Evolutionary conservation across 2,113 vertebrate genomes (phyloP), one percentile per base, ranked within the genome.

Genomic region (Upupa epops): DNA sequence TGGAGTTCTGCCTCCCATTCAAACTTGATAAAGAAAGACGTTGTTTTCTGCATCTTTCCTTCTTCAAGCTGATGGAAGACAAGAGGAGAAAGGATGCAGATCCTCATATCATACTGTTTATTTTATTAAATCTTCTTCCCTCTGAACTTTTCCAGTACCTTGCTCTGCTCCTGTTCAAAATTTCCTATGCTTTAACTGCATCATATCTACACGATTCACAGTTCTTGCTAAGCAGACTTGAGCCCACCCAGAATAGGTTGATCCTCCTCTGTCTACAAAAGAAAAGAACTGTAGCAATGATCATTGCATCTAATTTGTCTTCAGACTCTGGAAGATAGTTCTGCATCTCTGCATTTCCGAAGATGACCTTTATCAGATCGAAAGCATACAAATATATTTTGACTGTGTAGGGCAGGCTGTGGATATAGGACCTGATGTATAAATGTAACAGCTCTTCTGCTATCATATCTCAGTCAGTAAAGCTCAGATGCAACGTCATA

Each of bases 291-390:
- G 60, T 49, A 91, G 65, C 56, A 94, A 83, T 83, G 60, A 89
- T 86, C 45, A 69, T 29, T 92, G 76, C 34, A 91, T 56, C 51
- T 72, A 77, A 91, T 86, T 75, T 71, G 34, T 88, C 83, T 83
- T 64, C 69, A 83, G 65, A 86, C 28, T 84, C 80, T 55, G 40
- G 32, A 94, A 88, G 69, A 72, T 88, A 86, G 60, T 88, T 83
- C 86, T 72, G 49, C 80, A 91, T 80, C 58, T 93, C 73, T 90
- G 77, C 65, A 25, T 90, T 95, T 92, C 84, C 78, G 70, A 91
- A 90, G 65, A 88, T 86, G 88, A 95, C 88, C 86, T 95, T 95
- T 95, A 84, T 93, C 90, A 94, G 59, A 65, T 31, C 22, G 24
- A 93, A 90, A 83, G 36, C 54, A 32, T 72, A 55, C 83, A 92